phyloP scores from a whole-genome alignment of 2,797 vertebrate species.

The Prunella strophiata region DNA sequence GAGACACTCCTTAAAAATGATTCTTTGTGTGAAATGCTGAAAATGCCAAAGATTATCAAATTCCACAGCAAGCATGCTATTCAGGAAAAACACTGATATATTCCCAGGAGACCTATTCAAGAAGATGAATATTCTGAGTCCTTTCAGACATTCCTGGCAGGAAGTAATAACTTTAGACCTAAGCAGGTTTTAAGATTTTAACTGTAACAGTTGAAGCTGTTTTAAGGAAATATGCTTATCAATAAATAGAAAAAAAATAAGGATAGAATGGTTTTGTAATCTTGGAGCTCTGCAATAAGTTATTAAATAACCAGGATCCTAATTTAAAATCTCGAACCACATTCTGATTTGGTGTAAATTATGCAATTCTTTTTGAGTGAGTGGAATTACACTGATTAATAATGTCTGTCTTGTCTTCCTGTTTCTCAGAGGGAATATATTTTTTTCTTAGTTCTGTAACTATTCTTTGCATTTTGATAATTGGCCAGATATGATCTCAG shows the following conservation, averaged over 20 bases:
- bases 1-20: neutral
- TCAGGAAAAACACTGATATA: neutral
- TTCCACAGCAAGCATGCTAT: slow-evolving; percentile 23
- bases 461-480: neutral
- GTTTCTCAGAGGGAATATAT: neutral
- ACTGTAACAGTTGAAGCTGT: neutral
- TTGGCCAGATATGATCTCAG: neutral
- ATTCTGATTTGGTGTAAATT: slow-evolving; percentile 21
- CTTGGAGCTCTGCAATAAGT: neutral
- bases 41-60: slow-evolving; percentile 29
- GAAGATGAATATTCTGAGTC: slow-evolving; percentile 36
- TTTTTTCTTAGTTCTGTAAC: neutral
- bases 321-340: neutral
- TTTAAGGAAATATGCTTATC: slow-evolving; percentile 13
- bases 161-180: slow-evolving; percentile 36
- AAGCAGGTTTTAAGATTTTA: slow-evolving; percentile 34
- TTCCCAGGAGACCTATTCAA: slow-evolving; percentile 23
- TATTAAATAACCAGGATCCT: neutral
- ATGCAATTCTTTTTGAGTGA: neutral
- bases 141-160: slow-evolving; percentile 11
- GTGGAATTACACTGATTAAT: slow-evolving; percentile 24
- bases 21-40: neutral
- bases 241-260: slow-evolving; percentile 10
- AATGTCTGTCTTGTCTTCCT: neutral
- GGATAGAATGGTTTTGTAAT: neutral